Evolutionary conservation across 2,888 invertebrate species (phyloP), one percentile per base, ranked within the genome.

Genomic region (Poecilobothrus nobilitatus): DNA sequence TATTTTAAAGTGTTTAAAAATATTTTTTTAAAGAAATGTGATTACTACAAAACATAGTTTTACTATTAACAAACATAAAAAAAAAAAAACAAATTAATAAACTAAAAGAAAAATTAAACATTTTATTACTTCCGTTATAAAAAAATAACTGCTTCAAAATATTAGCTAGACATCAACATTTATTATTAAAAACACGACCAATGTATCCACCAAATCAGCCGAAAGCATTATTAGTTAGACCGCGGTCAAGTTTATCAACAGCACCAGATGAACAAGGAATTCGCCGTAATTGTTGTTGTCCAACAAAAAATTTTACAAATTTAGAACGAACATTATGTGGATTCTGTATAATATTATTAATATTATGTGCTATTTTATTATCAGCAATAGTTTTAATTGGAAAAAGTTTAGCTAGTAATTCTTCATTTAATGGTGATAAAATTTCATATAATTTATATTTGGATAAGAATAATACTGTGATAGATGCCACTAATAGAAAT

Each of bases 321-420:
- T 75, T 80, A 22, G 74, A 80, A 20, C 75, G 80, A 61, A 79
- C 81, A 15, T 74, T 82, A 68, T 75, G 78, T 34, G 81, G 79
- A 33, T 77, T 80, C 70, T 80, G 81, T 72, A 74, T 81, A 66
- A 81, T 82, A 72, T 74, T 81, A 18, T 69, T 81, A 67, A 78
- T 79, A 44, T 71, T 81, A 12, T 80, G 81, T 72, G 75, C 74
- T 67, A 80, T 80, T 70, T 74, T 81, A 65, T 72, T 81, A 69
- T 78, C 77, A 22, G 78, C 80, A 61, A 74, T 81, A 27, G 80
- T 81, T 44, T 79, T 79, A 71, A 79, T 81, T 34, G 81, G 81
- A 41, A 77, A 77, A 72, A 73, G 69, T 12, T 72, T 68, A 27
- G 33, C 33, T 6, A 27, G 20, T 61, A 66, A 15, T 34, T 72